phyloP scores from a whole-genome alignment of 2,888 invertebrate species.

The Thera britannica region DNA sequence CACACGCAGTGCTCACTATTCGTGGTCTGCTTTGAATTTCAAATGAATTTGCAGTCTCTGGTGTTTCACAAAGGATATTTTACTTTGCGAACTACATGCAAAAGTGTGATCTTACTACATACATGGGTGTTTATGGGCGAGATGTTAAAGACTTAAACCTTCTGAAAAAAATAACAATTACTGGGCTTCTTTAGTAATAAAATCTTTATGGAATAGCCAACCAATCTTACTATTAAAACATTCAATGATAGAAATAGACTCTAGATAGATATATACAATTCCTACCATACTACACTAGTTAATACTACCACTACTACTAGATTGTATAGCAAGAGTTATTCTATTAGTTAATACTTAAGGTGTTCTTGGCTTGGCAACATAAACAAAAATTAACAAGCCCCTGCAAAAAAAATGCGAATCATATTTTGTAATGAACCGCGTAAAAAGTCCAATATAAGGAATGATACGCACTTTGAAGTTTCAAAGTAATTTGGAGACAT shows the following conservation, averaged over 20 bases:
- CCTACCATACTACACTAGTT: too few relatives aligned
- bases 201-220: neutral
- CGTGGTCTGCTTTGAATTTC: constrained; percentile 51
- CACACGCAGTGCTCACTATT: constrained; percentile 25
- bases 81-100: constrained; percentile 52
- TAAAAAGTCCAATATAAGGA: constrained; percentile 10
- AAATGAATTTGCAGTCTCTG: constrained; percentile 48
- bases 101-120: constrained; percentile 46
- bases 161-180: neutral
- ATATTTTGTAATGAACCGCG: constrained; percentile 7
- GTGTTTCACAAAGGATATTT: constrained; percentile 45
- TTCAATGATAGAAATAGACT: neutral
- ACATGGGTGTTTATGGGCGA: constrained; percentile 29
- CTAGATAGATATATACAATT: too few relatives aligned
- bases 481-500: constrained; percentile 29
- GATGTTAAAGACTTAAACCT: too few relatives aligned
- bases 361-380: neutral
- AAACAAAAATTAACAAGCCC: neutral
- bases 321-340: neutral
- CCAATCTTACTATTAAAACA: neutral
- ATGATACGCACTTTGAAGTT: constrained; percentile 16
- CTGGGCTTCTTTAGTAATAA: neutral
- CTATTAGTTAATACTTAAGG: neutral
- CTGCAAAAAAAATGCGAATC: constrained; percentile 11
- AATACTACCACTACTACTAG: neutral